phyloP scores from a whole-genome alignment of 2,113 vertebrate species.

The Pachyramphus minor region DNA sequence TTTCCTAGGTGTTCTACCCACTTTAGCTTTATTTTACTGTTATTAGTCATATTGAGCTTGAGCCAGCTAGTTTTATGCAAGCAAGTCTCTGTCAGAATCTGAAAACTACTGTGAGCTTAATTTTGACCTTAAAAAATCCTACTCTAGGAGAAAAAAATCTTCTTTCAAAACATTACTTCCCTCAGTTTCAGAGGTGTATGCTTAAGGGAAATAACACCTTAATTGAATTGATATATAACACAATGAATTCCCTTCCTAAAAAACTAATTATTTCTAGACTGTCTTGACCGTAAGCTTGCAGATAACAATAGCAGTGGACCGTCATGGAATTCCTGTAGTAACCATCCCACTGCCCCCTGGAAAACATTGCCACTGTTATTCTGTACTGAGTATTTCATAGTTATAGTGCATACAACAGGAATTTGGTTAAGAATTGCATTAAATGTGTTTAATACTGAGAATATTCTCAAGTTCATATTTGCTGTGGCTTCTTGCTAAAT shows the following conservation, averaged over 20 bases:
- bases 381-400: not conserved
- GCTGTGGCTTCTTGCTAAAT: constrained; percentile 48
- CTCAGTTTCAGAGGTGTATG: not conserved
- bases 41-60: not conserved
- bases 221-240: not conserved
- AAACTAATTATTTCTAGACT: not conserved
- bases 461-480: constrained; percentile 38
- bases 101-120: not conserved
- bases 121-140: not conserved
- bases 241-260: not conserved
- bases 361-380: not conserved
- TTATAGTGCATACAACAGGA: not conserved
- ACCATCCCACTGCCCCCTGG: not conserved
- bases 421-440: constrained; percentile 30
- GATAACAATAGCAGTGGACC: not conserved
- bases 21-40: not conserved
- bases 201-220: not conserved
- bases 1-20: not conserved
- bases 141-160: not conserved
- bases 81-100: not conserved
- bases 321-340: not conserved
- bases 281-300: not conserved
- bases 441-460: constrained; percentile 10
- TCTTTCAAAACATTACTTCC: not conserved
- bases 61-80: not conserved